Base-by-base conservation (phyloP, 2,888 invertebrate genomes). In the Norana najaformis region DNA sequence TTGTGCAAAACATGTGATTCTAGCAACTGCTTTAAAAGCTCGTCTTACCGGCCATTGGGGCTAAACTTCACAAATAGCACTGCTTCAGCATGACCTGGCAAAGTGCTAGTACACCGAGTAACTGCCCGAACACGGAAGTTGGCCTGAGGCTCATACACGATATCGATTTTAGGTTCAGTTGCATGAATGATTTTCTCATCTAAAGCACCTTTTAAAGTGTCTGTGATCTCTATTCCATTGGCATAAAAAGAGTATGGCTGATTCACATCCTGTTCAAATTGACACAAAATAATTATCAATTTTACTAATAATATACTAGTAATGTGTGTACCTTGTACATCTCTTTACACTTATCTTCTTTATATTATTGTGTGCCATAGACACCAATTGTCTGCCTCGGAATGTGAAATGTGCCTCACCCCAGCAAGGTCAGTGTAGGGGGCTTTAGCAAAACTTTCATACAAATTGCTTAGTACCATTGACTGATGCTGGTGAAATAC, bases 71-170 rank as follows among this genome's bases (percentile, higher is more conserved):
- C 97, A 1, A 98, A 97, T 93, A 99, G 97, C 0, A 99, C 98
- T 37, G 99, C 98, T 95, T 99, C 99, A 34, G 98, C 98, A 96
- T 99, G 98, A 0, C 99, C 99, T 90, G 97, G 97, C 95, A 99
- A 96, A 18, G 98, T 98, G 95, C 98, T 97, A 92, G 94, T 98
- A 94, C 99, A 99, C 94, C 99, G 96, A 34, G 99, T 98, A 23
- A 99, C 98, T 14, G 99, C 95, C 38, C 95, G 92, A 18, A 95
- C 95, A 82, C 82, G 96, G 94, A 99, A 99, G 38, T 99, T 96
- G 3, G 99, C 99, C 95, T 99, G 98, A 90, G 99, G 98, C 94
- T 99, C 98, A 94, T 98, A 99, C 89, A 98, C 96, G 92, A 99
- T 98, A 93, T 98, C 97, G 23, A 98, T 53, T 34, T 92, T 91